Evolutionary conservation across 2,888 invertebrate species (phyloP), one percentile per base, ranked within the genome.

Genomic region (Diarsia rubi): DNA sequence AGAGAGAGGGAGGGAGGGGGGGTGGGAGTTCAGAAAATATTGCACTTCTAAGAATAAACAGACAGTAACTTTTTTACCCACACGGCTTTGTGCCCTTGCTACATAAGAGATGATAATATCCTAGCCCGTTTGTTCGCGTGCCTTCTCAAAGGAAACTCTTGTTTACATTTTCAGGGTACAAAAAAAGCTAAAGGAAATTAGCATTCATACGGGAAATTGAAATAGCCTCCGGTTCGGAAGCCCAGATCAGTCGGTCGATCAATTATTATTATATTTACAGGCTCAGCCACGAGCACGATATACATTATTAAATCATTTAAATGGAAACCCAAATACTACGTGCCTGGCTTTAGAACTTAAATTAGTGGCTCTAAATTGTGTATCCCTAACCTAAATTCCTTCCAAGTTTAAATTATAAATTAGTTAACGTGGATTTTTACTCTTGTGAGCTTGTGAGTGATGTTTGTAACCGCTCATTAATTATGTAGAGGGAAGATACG

Each of bases 371-470:
- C 49, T 69, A 62, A 69, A 75, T 72, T 69, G 4, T 66, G 60
- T 71, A 52, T 72, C 54, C 63, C 24, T 59, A 19, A 12, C n/a
- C 24, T 60, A 24, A 60, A 60, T 60, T 62, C 62, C 62, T 62
- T 42, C 37, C 37, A 79, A 69, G 47, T 49, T 57, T 52, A 72
- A 78, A 78, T 79, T 79, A 85, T 71, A 70, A 80, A 83, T 81
- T 60, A 37, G 70, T 71, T 73, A 69, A 67, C 71, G 66, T 80
- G 76, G 67, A 70, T n/a, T n/a, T n/a, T n/a, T n/a, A n/a, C n/a
- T n/a, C n/a, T n/a, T n/a, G n/a, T n/a, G n/a, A n/a, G n/a, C n/a
- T n/a, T n/a, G n/a, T n/a, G n/a, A n/a, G n/a, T n/a, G 69, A 67
- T 68, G 21, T 14, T 63, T 75, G 59, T 69, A 65, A 65, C 81